These are phyloP conservation scores for Brenthis hecate DNA, from an alignment of 2,888 invertebrate species.

Conservation along the genomic window DNA sequence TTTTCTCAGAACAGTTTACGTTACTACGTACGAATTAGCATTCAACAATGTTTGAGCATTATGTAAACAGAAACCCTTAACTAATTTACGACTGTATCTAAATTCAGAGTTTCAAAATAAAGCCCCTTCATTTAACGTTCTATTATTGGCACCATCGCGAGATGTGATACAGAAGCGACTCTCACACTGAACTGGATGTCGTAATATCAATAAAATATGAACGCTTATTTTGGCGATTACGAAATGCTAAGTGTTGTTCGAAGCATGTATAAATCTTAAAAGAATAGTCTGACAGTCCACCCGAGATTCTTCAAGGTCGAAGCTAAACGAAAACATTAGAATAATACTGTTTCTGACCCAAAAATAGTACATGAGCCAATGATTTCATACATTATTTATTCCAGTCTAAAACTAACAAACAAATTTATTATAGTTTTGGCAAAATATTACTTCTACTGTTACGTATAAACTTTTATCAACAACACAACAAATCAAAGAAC, in stretches of 20 bases:
- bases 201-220: conserved; percentile 79
- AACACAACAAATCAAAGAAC: conserved; percentile 1
- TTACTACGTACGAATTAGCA: background rate
- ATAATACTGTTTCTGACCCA: conserved; percentile 66
- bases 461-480: no score
- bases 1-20: background rate
- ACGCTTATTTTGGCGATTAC: conserved; percentile 79
- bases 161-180: conserved; percentile 54
- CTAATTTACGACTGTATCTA: conserved; percentile 51
- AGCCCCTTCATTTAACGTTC: conserved; percentile 66
- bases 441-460: no score
- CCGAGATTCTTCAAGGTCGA: conserved; percentile 67
- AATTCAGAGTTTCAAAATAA: conserved; percentile 65
- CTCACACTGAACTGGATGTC: conserved; percentile 65
- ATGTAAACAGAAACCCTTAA: conserved; percentile 29
- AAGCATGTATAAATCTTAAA: conserved; percentile 67
- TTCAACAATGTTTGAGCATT: background rate
- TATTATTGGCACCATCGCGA: conserved; percentile 63
- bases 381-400: conserved; percentile 46
- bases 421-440: background rate
- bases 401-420: conserved; percentile 2
- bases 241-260: conserved; percentile 66
- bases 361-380: conserved; percentile 56
- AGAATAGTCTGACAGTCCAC: conserved; percentile 65
- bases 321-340: conserved; percentile 56